Conservation (phyloP, 2,888 invertebrate species). For the Paralinhomoeus sp. region DNA sequence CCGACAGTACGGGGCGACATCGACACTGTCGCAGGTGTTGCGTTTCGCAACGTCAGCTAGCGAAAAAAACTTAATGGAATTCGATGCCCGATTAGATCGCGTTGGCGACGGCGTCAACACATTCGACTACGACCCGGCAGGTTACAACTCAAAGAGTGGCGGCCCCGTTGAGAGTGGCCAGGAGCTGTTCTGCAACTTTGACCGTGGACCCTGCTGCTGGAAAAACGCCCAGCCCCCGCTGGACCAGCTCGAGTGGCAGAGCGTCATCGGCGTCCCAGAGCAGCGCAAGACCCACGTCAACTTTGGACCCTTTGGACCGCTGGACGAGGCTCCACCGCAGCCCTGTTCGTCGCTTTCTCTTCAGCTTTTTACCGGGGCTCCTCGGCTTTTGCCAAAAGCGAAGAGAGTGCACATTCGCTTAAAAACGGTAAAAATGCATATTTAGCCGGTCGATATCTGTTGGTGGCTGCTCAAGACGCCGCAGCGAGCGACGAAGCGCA, state of each 20-base stretch:
- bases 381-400: too few species aligned
- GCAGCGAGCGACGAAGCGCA: slow-evolving; percentile 24
- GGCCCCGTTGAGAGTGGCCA: background rate
- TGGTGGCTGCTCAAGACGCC: slow-evolving; percentile 18
- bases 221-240: slow-evolving; percentile 22
- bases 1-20: too few species aligned
- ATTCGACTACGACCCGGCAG: too few species aligned
- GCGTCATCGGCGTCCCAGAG: slow-evolving; percentile 16
- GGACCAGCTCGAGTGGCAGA: slow-evolving; percentile 24
- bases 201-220: slow-evolving; percentile 16
- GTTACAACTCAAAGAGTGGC: background rate
- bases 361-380: too few species aligned
- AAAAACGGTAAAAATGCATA: too few species aligned
- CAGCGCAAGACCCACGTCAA: slow-evolving; percentile 3
- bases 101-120: too few species aligned
- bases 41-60: too few species aligned
- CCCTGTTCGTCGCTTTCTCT: too few species aligned
- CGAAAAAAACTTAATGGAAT: too few species aligned
- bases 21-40: too few species aligned
- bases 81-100: too few species aligned
- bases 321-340: background rate
- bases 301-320: slow-evolving; percentile 2
- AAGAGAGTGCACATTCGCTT: too few species aligned
- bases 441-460: slow-evolving; percentile 17
- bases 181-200: slow-evolving; percentile 1